Base-by-base conservation (phyloP, 2,113 vertebrate genomes). In the Indicator indicator region DNA sequence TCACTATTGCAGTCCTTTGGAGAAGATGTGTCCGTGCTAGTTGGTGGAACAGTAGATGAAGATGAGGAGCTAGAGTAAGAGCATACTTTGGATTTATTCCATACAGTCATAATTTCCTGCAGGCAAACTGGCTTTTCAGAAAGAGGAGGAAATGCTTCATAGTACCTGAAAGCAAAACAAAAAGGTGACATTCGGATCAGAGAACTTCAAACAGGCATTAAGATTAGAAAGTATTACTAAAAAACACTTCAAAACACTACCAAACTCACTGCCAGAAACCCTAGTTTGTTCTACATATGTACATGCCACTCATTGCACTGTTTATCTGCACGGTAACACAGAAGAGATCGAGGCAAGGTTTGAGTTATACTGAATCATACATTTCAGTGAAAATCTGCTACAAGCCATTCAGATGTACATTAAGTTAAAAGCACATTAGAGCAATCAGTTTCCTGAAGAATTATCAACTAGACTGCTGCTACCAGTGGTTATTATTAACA, bases 31-130 rank as follows among this genome's bases (percentile, higher is more conserved):
- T 99, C 99, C 1, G 99, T 99, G 98, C 99, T 99, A 94, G 99
- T 99, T 96, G 99, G 98, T 70, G 99, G 99, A 90, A 98, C 99
- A 72, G 99, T 99, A 95, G 99, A 99, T 80, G 99, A 99, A 23
- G 98, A 98, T 48, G 99, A 99, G 91, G 99, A 99, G 97, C 99
- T 98, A 79, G 99, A 99, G 97, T 98, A 99, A 92, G 99, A 97
- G 70, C 98, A 98, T 90, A 98, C 98, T 97, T 99, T 99, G 76
- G 99, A 98, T 97, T 99, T 99, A 98, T 99, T 99, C 99, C 99
- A 99, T 96, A 99, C 99, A 5, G 99, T 99, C 99, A 99, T 99
- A 89, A 99, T 99, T 98, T 99, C 99, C 97, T 99, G 99, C 96
- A 99, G 98, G 98, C 99, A 99, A 97, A 99, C 99, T 69, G 99